phyloP scores from a whole-genome alignment of 2,888 invertebrate species.

The Anticlea derivata region DNA sequence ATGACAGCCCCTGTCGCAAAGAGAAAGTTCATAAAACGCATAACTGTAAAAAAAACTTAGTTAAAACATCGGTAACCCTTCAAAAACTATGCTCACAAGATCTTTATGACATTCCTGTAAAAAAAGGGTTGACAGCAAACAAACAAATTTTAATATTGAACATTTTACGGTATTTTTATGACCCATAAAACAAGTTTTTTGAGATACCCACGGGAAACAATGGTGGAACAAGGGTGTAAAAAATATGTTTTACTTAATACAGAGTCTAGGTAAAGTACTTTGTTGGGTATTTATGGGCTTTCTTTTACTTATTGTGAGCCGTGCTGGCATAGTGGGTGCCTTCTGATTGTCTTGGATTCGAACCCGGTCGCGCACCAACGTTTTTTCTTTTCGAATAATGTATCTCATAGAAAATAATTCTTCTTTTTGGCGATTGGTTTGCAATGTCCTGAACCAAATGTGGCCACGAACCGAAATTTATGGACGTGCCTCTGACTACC shows the following conservation, averaged over 20 bases:
- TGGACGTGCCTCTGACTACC: too few relatives aligned
- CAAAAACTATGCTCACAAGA: conserved; percentile 18
- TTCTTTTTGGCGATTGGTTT: too few relatives aligned
- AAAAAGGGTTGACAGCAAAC: conserved; percentile 32
- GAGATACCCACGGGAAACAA: conserved; percentile 37
- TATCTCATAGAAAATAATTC: too few relatives aligned
- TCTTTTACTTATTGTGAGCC: background rate
- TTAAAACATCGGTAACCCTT: conserved; percentile 6
- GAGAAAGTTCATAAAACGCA: conserved; percentile 22
- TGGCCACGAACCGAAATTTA: too few relatives aligned
- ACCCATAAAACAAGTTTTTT: conserved; percentile 26
- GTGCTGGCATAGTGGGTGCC: too few relatives aligned
- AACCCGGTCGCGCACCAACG: too few relatives aligned
- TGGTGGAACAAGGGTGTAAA: too few relatives aligned
- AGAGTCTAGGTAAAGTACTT: background rate
- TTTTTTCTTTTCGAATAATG: too few relatives aligned
- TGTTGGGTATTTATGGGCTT: conserved; percentile 9
- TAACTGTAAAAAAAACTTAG: background rate
- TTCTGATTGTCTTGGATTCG: too few relatives aligned
- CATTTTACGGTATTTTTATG: conserved; percentile 31
- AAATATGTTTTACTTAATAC: conserved; percentile 27
- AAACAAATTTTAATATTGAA: conserved; percentile 26
- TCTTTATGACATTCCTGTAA: conserved; percentile 15
- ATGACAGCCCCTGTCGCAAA: background rate
- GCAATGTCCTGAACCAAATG: too few relatives aligned